Base-by-base conservation (phyloP, 2,888 invertebrate genomes). In the Rhabditophanes sp. region DNA sequence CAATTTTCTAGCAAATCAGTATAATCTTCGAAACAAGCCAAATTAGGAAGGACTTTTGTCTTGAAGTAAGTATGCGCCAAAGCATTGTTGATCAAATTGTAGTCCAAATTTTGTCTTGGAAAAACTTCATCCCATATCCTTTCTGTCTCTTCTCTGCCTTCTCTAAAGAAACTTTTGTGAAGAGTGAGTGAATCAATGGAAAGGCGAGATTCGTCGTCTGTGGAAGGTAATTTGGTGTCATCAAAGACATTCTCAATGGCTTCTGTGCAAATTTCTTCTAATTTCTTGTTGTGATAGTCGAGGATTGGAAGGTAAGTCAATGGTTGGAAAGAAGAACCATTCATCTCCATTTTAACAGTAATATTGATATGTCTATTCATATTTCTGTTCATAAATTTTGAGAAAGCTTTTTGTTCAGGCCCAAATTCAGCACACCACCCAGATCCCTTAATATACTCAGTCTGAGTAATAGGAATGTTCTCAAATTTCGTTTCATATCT, bases 21-120 rank as follows among this genome's bases (percentile, higher is more conserved):
- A 25, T 55, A 53, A 24, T 60, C 60, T 27, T 61, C 60, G 33
- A 60, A 48, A 27, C 45, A 55, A 18, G 48, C 41, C 12, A 56
- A 47, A 23, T 55, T 53, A 11, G 44, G 36, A 9, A 48, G 39
- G 7, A 60, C 37, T 4, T 61, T 48, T n/a, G 42, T 31, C 15
- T 47, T 45, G 43, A 60, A 61, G 39, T 60, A 60, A 30, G 50
- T 42, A 41, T 56, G 54, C 8, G 58, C 56, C 6, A 25, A 15
- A 22, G 8, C 21, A 20, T 17, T 7, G 9, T 11, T 33, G 8
- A 27, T 14, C 12, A 38, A 15, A 36, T n/a, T n/a, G 27, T 9
- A 4, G 19, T 27, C 20, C 11, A n/a, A 16, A 15, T 28, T 28
- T 15, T 15, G 12, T 15, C 29, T 12, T 11, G 16, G 14, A 12